Evolutionary conservation across 2,888 invertebrate species (phyloP).

Genomic region (Drosophila differens): DNA sequence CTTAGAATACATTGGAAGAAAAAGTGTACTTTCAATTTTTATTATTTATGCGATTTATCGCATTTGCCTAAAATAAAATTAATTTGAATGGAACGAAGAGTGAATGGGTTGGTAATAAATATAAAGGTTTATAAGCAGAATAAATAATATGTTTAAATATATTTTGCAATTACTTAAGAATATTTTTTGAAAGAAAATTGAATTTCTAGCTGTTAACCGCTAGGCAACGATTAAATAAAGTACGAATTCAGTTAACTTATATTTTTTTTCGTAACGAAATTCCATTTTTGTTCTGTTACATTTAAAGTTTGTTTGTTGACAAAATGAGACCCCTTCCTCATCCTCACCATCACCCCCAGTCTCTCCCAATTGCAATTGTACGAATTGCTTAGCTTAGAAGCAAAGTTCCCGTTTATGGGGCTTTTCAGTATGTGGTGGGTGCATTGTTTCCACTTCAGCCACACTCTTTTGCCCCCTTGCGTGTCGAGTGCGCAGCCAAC

Average conservation of each 20-base stretch:
- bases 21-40: not conserved
- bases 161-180: not conserved
- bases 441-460: conserved; percentile 6
- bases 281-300: not conserved
- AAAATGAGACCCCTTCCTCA: not conserved
- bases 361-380: not conserved
- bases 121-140: not conserved
- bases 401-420: conserved; percentile 34
- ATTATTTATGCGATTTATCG: not conserved
- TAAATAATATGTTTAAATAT: not conserved
- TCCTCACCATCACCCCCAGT: not conserved
- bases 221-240: too few relatives aligned
- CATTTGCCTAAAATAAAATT: not conserved
- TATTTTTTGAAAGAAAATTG: not conserved
- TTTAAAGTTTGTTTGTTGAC: not conserved
- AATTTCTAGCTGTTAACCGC: not conserved
- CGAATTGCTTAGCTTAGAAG: conserved; percentile 30
- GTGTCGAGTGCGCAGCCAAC: conserved; percentile 32
- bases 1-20: not conserved
- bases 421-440: conserved; percentile 16
- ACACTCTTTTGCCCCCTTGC: not conserved
- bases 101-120: not conserved
- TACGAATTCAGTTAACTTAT: not conserved
- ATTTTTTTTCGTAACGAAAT: not conserved
- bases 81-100: not conserved